A percentile compares a stretch with the other conserved stretches of the same genome.
phyloP scores from a whole-genome alignment of 2,888 invertebrate genomes.

The Gnatocerus cornutus region DNA sequence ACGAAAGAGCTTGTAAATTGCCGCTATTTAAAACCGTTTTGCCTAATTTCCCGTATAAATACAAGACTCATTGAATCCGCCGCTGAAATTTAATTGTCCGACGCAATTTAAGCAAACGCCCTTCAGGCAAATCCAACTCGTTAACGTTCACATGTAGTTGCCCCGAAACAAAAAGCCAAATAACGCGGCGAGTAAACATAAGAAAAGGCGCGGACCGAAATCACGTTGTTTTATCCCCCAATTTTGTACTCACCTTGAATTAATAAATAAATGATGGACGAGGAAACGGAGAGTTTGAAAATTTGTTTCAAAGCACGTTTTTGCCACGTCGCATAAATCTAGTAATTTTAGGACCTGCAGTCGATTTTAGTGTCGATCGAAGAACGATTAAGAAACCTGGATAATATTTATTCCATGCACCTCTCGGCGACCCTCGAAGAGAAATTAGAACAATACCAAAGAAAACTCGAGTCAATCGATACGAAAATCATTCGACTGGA shows the following conservation, averaged over 20 bases:
- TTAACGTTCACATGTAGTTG: constrained; percentile 21
- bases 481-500: constrained; percentile 68
- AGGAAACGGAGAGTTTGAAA: too few relatives aligned
- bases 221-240: constrained; percentile 26
- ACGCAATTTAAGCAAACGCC: constrained; percentile 15
- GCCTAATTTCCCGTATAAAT: neutral
- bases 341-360: constrained; percentile 62
- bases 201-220: constrained; percentile 17
- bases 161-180: neutral
- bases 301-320: neutral
- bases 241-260: constrained; percentile 24
- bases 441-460: constrained; percentile 69
- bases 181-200: constrained; percentile 25
- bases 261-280: neutral
- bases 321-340: too few relatives aligned
- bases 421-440: constrained; percentile 66
- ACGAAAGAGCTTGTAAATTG: neutral
- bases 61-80: neutral
- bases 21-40: neutral
- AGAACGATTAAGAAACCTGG: constrained; percentile 67
- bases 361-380: constrained; percentile 68
- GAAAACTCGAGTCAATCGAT: constrained; percentile 70
- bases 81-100: constrained; percentile 7
- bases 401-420: constrained; percentile 66
- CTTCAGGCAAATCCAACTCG: constrained; percentile 12